Percentiles rank a stretch among this genome's conserved stretches.
These are phyloP conservation scores for Strigamia transsilvanica DNA, from an alignment of 2,888 invertebrate genomes.

Conservation along the genomic window DNA sequence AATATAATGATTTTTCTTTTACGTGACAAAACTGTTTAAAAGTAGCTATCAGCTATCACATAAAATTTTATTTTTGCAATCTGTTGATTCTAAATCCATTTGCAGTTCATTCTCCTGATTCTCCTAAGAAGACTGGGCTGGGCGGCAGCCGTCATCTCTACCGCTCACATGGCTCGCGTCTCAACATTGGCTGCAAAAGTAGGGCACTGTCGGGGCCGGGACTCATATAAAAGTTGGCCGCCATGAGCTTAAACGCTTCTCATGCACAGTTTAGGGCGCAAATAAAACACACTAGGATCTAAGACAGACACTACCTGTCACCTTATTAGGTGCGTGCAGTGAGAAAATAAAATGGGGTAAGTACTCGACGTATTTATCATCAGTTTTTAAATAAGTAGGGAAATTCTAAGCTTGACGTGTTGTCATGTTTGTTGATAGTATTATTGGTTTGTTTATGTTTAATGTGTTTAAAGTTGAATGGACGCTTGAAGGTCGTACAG, in stretches of 20 bases:
- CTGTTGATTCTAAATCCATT: not conserved
- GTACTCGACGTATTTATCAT: not conserved
- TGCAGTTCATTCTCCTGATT: constrained; percentile 12
- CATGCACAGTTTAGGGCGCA: constrained; percentile 12
- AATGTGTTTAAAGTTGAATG: constrained; percentile 6
- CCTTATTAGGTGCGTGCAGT: not conserved
- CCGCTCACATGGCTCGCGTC: not conserved
- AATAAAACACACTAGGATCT: constrained; percentile 15
- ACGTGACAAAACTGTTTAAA: no score
- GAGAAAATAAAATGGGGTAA: not conserved
- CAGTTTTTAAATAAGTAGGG: not conserved
- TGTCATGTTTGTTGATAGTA: not conserved
- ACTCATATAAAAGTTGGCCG: constrained; percentile 11
- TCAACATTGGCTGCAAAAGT: constrained; percentile 21
- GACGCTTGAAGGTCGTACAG: not conserved
- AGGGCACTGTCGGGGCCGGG: constrained; percentile 21
- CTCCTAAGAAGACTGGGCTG: not conserved
- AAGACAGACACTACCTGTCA: not conserved
- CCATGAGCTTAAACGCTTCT: constrained; percentile 1
- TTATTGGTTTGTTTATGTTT: not conserved
- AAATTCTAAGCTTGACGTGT: not conserved
- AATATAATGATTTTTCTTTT: no score
- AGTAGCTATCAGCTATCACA: not conserved
- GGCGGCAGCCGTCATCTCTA: constrained; percentile 2
- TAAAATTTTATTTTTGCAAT: not conserved